Evolutionary conservation across 2,113 vertebrate species (phyloP).

Genomic region (Ptyas mucosa): DNA sequence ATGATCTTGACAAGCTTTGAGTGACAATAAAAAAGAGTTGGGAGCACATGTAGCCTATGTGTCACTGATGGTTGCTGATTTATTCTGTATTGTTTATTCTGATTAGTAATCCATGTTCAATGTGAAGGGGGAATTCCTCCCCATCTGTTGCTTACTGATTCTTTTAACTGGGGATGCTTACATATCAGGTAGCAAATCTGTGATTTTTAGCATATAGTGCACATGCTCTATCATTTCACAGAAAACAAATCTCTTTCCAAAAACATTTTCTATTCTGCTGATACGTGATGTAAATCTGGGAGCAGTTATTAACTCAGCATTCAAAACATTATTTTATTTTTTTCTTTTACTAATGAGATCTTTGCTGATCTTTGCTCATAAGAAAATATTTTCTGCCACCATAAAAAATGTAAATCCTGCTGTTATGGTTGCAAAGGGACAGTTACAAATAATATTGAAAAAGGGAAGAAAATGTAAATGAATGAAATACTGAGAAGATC

Average conservation of each 20-base stretch:
- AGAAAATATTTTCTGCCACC: background rate
- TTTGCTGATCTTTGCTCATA: background rate
- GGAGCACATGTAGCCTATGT: background rate
- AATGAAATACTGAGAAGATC: background rate
- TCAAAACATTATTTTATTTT: background rate
- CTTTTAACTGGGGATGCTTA: background rate
- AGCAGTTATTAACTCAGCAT: background rate
- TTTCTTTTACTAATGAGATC: background rate
- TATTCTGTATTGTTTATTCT: background rate
- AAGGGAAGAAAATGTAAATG: background rate
- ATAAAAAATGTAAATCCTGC: background rate
- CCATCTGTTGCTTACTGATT: background rate
- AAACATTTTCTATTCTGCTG: background rate
- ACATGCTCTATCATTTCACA: background rate
- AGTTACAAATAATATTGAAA: background rate
- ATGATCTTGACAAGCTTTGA: background rate
- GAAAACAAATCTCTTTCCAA: background rate
- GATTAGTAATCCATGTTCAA: background rate
- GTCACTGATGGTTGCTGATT: background rate
- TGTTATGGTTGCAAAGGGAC: background rate
- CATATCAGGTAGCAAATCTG: no score
- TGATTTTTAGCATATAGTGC: background rate
- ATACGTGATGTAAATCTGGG: background rate
- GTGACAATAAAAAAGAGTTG: background rate
- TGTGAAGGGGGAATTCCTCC: background rate